Evolutionary conservation across 2,888 invertebrate genomes (phyloP).

Genomic region (Dermolepida albohirtum): DNA sequence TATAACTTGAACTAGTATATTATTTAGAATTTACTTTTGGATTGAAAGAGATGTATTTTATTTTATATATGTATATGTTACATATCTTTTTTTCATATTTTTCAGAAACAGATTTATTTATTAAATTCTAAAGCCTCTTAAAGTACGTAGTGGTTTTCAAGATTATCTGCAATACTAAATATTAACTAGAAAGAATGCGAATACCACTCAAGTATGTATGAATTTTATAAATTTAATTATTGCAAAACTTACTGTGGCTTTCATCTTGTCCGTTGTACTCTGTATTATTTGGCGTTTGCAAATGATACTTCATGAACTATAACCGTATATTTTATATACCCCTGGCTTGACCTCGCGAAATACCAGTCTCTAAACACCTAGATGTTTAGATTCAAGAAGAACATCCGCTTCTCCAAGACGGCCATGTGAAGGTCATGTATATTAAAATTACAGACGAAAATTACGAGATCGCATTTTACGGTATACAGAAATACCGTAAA

Average conservation of each 20-base stretch:
- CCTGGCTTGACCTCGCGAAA: slow-evolving; percentile 48
- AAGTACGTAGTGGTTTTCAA: no score
- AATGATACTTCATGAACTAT: slow-evolving; percentile 45
- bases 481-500: neutral
- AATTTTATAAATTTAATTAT: no score
- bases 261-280: slow-evolving; percentile 45
- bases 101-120: no score
- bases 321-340: slow-evolving; percentile 48
- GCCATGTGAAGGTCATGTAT: slow-evolving; percentile 1
- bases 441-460: slow-evolving; percentile 20
- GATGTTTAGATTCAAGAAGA: slow-evolving; percentile 13
- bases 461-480: slow-evolving; percentile 4
- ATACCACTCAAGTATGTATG: no score
- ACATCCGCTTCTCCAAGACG: slow-evolving; percentile 16
- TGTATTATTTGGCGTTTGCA: slow-evolving; percentile 40
- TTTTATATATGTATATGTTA: no score
- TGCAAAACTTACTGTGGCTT: slow-evolving; percentile 45
- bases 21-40: no score
- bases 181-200: no score
- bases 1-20: no score
- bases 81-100: no score
- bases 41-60: no score
- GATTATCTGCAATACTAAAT: no score
- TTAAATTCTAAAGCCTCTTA: no score
- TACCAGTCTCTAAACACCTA: slow-evolving; percentile 38